Conservation (phyloP, 1,140 invertebrate species). For the Camponotus floridanus region DNA sequence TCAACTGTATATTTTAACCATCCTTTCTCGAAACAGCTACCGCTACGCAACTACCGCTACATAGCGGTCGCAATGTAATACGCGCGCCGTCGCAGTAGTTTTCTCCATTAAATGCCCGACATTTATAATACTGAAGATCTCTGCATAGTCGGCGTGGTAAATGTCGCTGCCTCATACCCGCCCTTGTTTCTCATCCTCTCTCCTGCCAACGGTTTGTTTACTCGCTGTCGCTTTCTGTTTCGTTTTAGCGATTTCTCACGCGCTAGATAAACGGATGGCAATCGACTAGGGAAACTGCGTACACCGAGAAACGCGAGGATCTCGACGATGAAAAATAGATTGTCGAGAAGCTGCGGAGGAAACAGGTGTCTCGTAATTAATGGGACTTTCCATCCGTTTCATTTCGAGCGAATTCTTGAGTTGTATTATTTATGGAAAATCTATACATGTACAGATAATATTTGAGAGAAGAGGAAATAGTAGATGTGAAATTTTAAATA, state of each 20-base stretch:
- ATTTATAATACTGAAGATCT: conserved; percentile 60
- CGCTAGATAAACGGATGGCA: conserved; percentile 22
- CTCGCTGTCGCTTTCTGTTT: conserved; percentile 19
- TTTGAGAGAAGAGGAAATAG: not conserved
- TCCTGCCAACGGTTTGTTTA: conserved; percentile 11
- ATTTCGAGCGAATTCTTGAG: not conserved
- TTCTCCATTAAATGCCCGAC: conserved; percentile 60
- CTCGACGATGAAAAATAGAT: conserved; percentile 17
- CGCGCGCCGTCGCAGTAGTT: not conserved
- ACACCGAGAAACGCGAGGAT: not conserved
- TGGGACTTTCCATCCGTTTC: not conserved
- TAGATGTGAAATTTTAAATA: not conserved
- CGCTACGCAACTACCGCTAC: not conserved
- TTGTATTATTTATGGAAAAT: not conserved
- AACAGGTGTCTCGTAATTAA: not conserved
- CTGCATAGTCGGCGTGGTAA: conserved; percentile 43
- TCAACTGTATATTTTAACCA: conserved; percentile 29
- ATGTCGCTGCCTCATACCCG: conserved; percentile 42
- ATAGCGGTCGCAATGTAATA: conserved; percentile 27
- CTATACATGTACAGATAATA: not conserved
- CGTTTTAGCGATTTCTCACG: conserved; percentile 45
- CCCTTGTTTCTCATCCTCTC: conserved; percentile 14
- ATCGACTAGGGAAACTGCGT: conserved; percentile 17
- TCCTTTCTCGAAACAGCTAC: not conserved
- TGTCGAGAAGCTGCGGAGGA: not conserved